Conservation (phyloP, 2,888 invertebrate genomes). For the Esperia sulphurella region DNA sequence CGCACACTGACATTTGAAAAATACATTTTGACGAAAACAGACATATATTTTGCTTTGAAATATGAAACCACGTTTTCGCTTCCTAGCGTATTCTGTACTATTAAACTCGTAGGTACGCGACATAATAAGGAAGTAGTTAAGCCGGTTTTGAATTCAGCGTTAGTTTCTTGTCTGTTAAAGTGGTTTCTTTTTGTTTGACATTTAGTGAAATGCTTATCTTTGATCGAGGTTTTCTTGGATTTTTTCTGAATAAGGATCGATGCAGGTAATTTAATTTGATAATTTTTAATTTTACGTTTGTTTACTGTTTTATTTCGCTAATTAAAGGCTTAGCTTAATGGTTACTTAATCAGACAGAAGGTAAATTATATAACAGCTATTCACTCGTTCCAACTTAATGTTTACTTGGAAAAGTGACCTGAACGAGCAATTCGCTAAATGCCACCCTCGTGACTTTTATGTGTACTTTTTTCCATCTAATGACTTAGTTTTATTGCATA, state of each 20-base stretch:
- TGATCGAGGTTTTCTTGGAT: constrained; percentile 28
- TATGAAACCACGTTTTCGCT: constrained; percentile 1
- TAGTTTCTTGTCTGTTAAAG: constrained; percentile 16
- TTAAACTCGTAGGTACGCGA: constrained; percentile 15
- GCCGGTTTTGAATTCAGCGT: background rate
- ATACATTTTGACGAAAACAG: constrained; percentile 76
- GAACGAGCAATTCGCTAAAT: constrained; percentile 36
- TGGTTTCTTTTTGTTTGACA: constrained; percentile 30
- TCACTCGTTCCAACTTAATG: constrained; percentile 15
- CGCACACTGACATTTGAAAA: constrained; percentile 71
- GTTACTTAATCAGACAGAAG: background rate
- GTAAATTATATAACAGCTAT: constrained; percentile 6
- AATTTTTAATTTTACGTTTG: background rate
- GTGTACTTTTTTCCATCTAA: background rate
- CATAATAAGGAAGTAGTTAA: constrained; percentile 14
- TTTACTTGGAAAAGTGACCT: constrained; percentile 40
- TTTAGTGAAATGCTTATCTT: constrained; percentile 44
- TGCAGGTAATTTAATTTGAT: constrained; percentile 45
- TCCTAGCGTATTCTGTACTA: constrained; percentile 10
- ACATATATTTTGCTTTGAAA: constrained; percentile 53
- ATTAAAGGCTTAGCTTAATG: background rate
- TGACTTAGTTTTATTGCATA: background rate
- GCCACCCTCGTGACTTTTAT: constrained; percentile 35
- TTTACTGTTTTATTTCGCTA: background rate
- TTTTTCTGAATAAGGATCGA: constrained; percentile 40